Evolutionary conservation across 2,888 invertebrate genomes (phyloP).

Genomic region (Hypomecis punctinalis): DNA sequence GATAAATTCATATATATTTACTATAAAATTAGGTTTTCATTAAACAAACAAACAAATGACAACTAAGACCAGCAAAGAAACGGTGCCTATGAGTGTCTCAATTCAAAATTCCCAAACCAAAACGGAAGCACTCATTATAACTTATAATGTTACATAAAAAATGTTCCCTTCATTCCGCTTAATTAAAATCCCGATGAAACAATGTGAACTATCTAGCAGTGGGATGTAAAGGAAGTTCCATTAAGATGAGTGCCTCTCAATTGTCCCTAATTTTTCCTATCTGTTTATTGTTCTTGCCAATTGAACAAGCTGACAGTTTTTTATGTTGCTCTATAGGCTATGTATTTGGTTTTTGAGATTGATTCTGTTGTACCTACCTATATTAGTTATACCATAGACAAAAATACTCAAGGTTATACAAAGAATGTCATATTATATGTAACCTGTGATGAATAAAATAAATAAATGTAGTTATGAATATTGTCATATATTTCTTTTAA

Average conservation of each 20-base stretch:
- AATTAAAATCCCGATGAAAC: constrained; percentile 48
- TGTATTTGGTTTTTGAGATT: background rate
- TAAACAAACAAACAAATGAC: no score
- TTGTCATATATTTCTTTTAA: no score
- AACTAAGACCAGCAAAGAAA: no score
- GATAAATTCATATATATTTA: no score
- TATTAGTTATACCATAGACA: no score
- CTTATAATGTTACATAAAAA: background rate
- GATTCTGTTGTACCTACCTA: background rate
- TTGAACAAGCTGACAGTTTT: constrained; percentile 30
- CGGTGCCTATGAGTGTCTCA: no score
- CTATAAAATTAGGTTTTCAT: no score
- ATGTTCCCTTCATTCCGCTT: constrained; percentile 31
- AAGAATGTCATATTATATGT: no score
- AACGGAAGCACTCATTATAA: background rate
- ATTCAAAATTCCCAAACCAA: background rate
- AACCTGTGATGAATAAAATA: no score
- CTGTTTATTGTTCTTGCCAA: constrained; percentile 49
- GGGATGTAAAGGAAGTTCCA: constrained; percentile 74
- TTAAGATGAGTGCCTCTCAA: constrained; percentile 71
- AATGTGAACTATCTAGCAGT: constrained; percentile 60
- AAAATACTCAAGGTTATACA: no score
- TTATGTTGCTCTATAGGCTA: constrained; percentile 5
- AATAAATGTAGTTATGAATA: no score
- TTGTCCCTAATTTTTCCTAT: constrained; percentile 78